These are phyloP conservation scores for Rhinogobius similis DNA, from an alignment of 2,113 vertebrate genomes.

Conservation along the genomic window DNA sequence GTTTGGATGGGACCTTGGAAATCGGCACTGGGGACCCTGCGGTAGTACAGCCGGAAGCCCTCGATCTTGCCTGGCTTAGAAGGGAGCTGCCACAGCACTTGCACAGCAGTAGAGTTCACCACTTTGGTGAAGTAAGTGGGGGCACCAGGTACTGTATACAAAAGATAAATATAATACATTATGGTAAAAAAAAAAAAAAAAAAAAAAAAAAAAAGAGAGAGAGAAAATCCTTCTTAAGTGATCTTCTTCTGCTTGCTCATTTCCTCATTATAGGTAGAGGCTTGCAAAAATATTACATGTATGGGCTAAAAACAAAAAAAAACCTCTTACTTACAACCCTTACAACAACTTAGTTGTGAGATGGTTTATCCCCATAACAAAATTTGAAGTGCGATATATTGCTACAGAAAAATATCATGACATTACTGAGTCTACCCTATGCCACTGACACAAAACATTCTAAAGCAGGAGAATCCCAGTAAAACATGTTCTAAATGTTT, in stretches of 20 bases:
- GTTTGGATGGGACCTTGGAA: slow-evolving; percentile 71
- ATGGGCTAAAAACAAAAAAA: too few species aligned
- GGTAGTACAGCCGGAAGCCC: slow-evolving; percentile 78
- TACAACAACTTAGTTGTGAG: too few species aligned
- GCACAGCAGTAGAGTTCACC: slow-evolving; percentile 67
- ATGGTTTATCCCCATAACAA: too few species aligned
- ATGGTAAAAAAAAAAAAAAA: neutral
- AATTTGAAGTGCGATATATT: too few species aligned
- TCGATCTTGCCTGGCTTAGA: slow-evolving; percentile 64
- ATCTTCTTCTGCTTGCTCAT: neutral
- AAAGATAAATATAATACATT: neutral
- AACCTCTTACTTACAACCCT: too few species aligned
- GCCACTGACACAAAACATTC: too few species aligned
- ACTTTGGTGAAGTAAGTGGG: slow-evolving; percentile 77
- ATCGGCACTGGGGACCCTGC: slow-evolving; percentile 66
- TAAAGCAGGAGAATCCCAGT: too few species aligned
- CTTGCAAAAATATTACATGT: too few species aligned
- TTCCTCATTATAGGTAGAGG: neutral
- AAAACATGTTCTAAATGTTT: too few species aligned
- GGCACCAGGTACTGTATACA: slow-evolving; percentile 64
- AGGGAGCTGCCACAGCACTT: slow-evolving; percentile 78
- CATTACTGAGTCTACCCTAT: too few species aligned
- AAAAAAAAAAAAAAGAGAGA: neutral
- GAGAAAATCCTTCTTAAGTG: too few species aligned
- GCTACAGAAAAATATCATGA: too few species aligned